phyloP scores from a whole-genome alignment of 35 echinoderm and acorn worm genomes.

The Amphiura filiformis region DNA sequence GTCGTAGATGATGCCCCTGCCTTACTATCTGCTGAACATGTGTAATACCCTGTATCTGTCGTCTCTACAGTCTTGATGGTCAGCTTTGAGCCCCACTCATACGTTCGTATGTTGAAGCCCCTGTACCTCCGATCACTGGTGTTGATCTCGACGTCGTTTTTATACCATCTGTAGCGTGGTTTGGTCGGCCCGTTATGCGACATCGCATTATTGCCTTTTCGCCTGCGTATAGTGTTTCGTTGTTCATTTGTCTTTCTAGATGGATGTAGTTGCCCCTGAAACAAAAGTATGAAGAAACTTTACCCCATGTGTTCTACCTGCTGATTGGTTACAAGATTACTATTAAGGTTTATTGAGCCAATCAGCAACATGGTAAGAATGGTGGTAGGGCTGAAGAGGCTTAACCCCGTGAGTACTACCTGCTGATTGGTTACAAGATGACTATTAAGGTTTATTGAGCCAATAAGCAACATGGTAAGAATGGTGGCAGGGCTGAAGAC shows the following conservation, averaged over 20 bases:
- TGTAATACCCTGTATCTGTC: constrained; percentile 88
- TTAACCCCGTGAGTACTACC: no score
- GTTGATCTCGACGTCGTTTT: constrained; percentile 76
- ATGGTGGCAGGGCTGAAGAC: no score
- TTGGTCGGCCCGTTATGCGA: constrained; percentile 72
- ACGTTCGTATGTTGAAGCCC: constrained; percentile 1
- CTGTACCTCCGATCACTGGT: not conserved
- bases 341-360: no score
- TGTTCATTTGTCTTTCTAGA: constrained; percentile 75
- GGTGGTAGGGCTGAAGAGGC: no score
- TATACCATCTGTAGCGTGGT: constrained; percentile 77
- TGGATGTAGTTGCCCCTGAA: constrained; percentile 49
- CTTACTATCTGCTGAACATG: constrained; percentile 61
- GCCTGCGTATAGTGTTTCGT: constrained; percentile 58
- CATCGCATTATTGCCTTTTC: constrained; percentile 83
- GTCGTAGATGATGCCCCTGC: constrained; percentile 61
- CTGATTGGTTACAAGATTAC: no score
- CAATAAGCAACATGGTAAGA: no score
- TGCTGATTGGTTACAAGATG: no score
- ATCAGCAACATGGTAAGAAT: no score
- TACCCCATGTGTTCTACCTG: no score
- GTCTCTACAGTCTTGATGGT: constrained; percentile 80
- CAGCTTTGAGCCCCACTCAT: constrained; percentile 89
- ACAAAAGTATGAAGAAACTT: no score
- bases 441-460: no score